Evolutionary conservation across 1,140 invertebrate genomes (phyloP).

Genomic region (Aphis craccivora): DNA sequence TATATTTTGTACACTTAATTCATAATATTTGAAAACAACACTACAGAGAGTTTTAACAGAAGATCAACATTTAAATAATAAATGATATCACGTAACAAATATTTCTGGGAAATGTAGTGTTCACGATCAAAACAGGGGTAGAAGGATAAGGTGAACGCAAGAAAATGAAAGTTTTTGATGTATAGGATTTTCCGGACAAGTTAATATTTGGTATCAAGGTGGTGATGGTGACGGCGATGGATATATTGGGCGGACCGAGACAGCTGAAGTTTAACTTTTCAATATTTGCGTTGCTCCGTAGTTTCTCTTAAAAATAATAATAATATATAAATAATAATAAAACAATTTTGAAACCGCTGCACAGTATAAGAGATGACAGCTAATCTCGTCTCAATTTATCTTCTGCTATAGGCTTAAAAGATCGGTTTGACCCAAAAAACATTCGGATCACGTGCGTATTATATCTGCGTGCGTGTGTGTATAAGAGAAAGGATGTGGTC

Average conservation of each 20-base stretch:
- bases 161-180: slow-evolving; percentile 36
- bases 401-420: slow-evolving; percentile 30
- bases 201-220: slow-evolving; percentile 28
- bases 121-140: not conserved
- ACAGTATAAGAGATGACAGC: slow-evolving; percentile 31
- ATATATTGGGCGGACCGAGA: not conserved
- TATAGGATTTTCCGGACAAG: slow-evolving; percentile 31
- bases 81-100: not conserved
- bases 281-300: not conserved
- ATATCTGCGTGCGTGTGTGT: not conserved
- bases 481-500: slow-evolving; percentile 35
- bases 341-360: slow-evolving; percentile 41
- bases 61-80: slow-evolving; percentile 9
- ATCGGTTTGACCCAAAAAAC: slow-evolving; percentile 52
- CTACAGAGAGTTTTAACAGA: not conserved
- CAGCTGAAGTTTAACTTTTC: slow-evolving; percentile 31
- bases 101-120: not conserved
- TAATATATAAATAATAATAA: not conserved
- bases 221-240: not conserved
- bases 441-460: slow-evolving; percentile 36
- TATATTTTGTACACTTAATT: not conserved
- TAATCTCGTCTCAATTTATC: slow-evolving; percentile 57
- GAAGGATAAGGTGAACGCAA: not conserved
- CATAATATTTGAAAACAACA: not conserved
- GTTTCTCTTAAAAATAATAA: not conserved